Conservation (phyloP, 2,797 vertebrate species). For the Champsocephalus gunnari region DNA sequence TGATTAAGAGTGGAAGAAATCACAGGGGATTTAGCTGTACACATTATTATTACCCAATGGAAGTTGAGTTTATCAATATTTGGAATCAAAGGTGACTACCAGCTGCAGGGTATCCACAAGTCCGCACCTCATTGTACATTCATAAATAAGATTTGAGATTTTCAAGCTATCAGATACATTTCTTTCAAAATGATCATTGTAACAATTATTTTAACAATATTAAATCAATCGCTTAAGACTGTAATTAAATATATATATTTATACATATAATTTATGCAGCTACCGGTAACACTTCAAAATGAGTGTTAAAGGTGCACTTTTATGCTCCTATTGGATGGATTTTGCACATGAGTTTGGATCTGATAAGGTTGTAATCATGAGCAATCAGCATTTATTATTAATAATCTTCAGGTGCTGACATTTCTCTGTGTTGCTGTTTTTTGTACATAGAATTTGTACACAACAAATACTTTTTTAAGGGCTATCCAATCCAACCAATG, state of each 20-base stretch:
- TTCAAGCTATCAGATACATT: not conserved
- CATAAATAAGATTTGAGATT: not conserved
- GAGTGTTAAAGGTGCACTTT: not conserved
- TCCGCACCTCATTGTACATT: constrained; percentile 10
- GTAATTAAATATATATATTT: not conserved
- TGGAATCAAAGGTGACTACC: not conserved
- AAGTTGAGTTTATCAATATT: constrained; percentile 28
- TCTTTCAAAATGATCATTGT: too few species aligned
- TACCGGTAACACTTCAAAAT: not conserved
- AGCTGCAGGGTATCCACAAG: constrained; percentile 1
- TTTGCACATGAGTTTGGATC: constrained; percentile 21
- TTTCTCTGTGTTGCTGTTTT: constrained; percentile 22
- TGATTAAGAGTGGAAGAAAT: constrained; percentile 39
- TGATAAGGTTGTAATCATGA: constrained; percentile 58
- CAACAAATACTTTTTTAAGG: not conserved
- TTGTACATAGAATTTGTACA: not conserved
- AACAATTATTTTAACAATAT: not conserved
- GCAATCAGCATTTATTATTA: constrained; percentile 61
- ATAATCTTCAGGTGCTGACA: constrained; percentile 59
- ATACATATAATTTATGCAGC: too few species aligned
- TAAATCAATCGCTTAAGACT: not conserved
- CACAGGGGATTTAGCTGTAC: constrained; percentile 34
- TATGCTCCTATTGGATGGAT: not conserved
- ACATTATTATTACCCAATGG: constrained; percentile 7
- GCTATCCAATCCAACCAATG: not conserved